These are phyloP conservation scores for Eretmochelys imbricata DNA, from an alignment of 2,113 vertebrate species.

Conservation along the genomic window DNA sequence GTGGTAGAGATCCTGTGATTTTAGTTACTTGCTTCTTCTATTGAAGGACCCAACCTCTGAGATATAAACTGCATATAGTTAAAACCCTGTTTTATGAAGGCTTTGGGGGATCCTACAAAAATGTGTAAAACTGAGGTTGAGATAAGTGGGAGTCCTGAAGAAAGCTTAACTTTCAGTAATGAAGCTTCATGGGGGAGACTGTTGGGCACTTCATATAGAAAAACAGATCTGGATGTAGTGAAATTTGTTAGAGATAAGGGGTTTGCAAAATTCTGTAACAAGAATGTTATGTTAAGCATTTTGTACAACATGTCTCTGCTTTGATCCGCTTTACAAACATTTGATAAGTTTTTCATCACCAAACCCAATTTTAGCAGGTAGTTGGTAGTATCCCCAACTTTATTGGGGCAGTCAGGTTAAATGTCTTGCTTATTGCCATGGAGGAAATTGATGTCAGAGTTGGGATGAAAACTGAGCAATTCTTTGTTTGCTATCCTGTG, in stretches of 20 bases:
- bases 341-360: neutral
- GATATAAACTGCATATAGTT: neutral
- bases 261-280: neutral
- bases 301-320: neutral
- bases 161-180: neutral
- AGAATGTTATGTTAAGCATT: fast-evolving
- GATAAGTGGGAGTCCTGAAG: neutral
- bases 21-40: neutral
- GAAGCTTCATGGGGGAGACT: neutral
- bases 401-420: neutral
- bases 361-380: neutral
- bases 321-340: neutral
- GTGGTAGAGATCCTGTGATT: neutral
- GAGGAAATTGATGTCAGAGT: neutral
- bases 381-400: neutral
- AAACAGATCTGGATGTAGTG: neutral
- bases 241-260: neutral
- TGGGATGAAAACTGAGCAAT: neutral
- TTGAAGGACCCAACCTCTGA: neutral
- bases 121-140: neutral
- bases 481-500: neutral
- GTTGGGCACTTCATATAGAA: neutral
- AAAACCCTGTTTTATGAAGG: neutral
- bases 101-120: neutral
- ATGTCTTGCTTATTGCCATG: neutral